A percentile compares a stretch with the other conserved stretches of the same genome.
These are phyloP conservation scores for Drosophila nebulosa DNA, from an alignment of 1,140 invertebrate genomes.

Conservation along the genomic window DNA sequence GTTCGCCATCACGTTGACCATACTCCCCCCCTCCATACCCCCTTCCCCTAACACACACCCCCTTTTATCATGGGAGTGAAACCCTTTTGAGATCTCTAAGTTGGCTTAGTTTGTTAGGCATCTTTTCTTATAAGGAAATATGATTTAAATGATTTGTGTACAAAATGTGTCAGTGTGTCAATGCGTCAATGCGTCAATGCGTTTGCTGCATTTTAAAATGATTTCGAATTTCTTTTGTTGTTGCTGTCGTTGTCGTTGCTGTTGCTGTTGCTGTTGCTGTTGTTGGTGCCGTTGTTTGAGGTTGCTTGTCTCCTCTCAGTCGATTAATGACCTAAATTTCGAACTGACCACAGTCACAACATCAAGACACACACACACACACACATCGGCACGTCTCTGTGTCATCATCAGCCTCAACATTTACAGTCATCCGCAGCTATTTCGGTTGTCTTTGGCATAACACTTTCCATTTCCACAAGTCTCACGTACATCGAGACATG, in stretches of 20 bases:
- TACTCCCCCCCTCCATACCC: not conserved
- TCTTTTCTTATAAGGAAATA: not conserved
- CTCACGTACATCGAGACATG: constrained; percentile 30
- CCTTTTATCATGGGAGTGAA: too few relatives aligned
- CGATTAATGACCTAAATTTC: constrained; percentile 72
- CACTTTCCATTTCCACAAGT: constrained; percentile 66
- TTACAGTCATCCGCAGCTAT: not conserved
- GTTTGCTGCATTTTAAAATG: not conserved
- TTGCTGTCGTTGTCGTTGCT: not conserved
- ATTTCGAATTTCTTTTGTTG: too few relatives aligned
- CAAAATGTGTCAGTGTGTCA: not conserved
- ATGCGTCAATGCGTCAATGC: not conserved
- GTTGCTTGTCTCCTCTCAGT: constrained; percentile 21
- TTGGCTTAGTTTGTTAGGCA: not conserved
- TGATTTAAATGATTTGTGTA: not conserved
- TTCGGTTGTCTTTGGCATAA: constrained; percentile 41
- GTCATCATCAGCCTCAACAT: constrained; percentile 39
- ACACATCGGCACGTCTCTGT: constrained; percentile 16
- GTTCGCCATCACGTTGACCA: constrained; percentile 61
- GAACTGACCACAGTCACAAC: constrained; percentile 67
- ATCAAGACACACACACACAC: not conserved
- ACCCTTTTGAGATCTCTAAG: too few relatives aligned
- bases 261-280: not conserved
- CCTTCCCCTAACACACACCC: not conserved
- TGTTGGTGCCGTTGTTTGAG: not conserved